Evolutionary conservation across 2,113 vertebrate genomes (phyloP), one percentile per base, ranked within the genome.

Genomic region (Vicugna pacos): DNA sequence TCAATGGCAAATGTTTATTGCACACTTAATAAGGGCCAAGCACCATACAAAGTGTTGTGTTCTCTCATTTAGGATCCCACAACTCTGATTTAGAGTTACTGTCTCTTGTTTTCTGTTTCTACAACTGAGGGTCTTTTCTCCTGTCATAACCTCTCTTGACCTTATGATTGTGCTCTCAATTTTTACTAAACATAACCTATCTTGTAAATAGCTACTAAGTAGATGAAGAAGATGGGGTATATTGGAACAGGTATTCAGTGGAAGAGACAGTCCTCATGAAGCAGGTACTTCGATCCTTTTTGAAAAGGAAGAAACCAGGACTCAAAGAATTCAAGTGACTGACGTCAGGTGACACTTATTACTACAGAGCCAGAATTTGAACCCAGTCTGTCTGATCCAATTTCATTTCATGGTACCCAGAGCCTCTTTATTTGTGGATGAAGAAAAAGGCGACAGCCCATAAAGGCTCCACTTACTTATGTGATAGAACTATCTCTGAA

Each of bases 61-160:
- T 94, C n/a, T 73, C 32, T 72, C 62, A 90, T 91, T 83, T 87
- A 87, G 15, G 28, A 35, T 16, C 83, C 65, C 48, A 58, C 16
- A 70, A 69, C 32, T 72, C 52, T 65, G 24, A 42, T 3, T 62
- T 73, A 80, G 32, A 20, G 30, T 42, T 62, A n/a, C 10, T 70
- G 0, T 76, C 15, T 56, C 30, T 60, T 1, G 32, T 6, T 52
- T 1, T 12, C 67, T 54, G 30, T 56, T 50, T 64, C 69, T 15
- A 24, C 11, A 84, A 48, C 20, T 26, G 30, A 90, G 13, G 20
- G 50, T 90, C n/a, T 2, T 72, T 42, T 90, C 30, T 86, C 42
- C 30, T 96, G 81, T 89, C 70, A 67, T 95, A 70, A 42, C 26
- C 7, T 76, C 28, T 86, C 77, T 89, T 92, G 15, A 85, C 32